These are phyloP conservation scores for Periophthalmus modestus DNA, from an alignment of 2,113 vertebrate species.

Conservation along the genomic window DNA sequence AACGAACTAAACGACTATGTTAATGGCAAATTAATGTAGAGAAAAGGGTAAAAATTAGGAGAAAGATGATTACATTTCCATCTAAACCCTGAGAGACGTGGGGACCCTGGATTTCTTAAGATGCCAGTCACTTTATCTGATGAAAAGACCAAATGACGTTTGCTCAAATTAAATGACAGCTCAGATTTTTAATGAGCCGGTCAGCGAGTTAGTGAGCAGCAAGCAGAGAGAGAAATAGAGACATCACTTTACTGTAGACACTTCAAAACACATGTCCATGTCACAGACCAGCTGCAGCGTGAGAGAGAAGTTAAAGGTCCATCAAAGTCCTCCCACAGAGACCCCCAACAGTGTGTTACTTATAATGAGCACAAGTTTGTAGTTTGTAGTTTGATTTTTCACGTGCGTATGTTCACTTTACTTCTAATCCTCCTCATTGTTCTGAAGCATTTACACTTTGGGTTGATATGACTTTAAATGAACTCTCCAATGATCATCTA, in stretches of 20 bases:
- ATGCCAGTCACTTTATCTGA: background rate
- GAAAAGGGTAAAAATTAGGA: background rate
- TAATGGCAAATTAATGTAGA: background rate
- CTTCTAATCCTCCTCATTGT: too few species aligned
- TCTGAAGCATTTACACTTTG: too few species aligned
- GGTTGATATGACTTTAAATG: too few species aligned
- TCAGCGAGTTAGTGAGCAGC: constrained; percentile 8
- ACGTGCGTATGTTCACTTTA: too few species aligned
- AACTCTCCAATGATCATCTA: too few species aligned
- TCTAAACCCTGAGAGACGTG: background rate
- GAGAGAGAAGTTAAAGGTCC: background rate
- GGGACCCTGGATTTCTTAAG: background rate
- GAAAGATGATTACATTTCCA: background rate
- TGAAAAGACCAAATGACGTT: constrained; percentile 19
- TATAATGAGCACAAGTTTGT: too few species aligned
- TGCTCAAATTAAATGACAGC: constrained; percentile 14
- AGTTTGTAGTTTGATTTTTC: too few species aligned
- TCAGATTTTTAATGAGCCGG: constrained; percentile 23
- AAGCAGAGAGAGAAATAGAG: constrained; percentile 13
- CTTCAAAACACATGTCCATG: constrained; percentile 3
- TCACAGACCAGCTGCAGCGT: constrained; percentile 11
- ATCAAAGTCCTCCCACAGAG: constrained; percentile 31
- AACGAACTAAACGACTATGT: too few species aligned
- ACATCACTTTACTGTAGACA: too few species aligned
- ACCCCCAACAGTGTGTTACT: constrained; percentile 1